Percentiles rank a stretch among this genome's conserved stretches.
Conservation (phyloP, 2,797 vertebrate genomes). For the Artibeus lituratus region DNA sequence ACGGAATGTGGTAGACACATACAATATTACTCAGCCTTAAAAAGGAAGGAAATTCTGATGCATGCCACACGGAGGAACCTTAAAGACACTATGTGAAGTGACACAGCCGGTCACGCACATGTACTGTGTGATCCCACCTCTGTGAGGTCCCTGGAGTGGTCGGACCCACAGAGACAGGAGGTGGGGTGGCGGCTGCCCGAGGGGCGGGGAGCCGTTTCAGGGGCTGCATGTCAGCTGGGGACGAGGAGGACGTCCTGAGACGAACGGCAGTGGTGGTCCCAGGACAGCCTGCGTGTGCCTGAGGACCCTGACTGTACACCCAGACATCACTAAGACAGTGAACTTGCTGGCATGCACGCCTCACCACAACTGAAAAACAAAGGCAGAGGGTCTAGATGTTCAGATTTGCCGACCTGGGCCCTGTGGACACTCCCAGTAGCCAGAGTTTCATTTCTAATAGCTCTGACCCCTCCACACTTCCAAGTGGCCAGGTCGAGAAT, state of each 20-base stretch:
- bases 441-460: neutral
- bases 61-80: neutral
- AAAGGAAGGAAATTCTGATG: neutral
- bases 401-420: neutral
- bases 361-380: neutral
- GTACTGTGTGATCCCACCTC: neutral
- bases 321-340: neutral
- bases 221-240: neutral
- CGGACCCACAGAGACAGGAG: neutral
- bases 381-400: neutral
- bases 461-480: neutral
- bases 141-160: neutral
- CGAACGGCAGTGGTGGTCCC: accelerated
- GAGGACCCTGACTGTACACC: neutral
- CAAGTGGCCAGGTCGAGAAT: neutral
- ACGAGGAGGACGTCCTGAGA: neutral
- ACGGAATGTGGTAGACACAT: accelerated
- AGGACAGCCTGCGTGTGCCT: neutral
- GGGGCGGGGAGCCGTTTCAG: neutral
- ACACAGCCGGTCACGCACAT: neutral
- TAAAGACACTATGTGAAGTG: neutral
- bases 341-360: neutral
- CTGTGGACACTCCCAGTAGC: neutral
- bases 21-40: neutral
- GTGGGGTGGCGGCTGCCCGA: neutral